A percentile compares a stretch with the other conserved stretches of the same genome.
Evolutionary conservation across 2,113 vertebrate species (phyloP).

Genomic region (Tapirus terrestris): DNA sequence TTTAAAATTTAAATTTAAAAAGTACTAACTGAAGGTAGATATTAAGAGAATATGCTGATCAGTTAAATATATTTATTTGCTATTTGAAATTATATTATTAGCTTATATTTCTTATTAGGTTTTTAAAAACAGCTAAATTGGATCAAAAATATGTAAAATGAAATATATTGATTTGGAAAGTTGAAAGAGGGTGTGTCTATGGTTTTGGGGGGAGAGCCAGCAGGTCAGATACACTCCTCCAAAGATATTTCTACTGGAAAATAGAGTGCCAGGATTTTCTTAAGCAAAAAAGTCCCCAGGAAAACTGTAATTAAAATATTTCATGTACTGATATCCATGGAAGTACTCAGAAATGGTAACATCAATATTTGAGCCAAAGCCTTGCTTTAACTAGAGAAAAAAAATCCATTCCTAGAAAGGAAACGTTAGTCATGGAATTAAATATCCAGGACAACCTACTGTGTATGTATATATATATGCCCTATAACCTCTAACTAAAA

Average conservation of each 20-base stretch:
- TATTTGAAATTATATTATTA: constrained; percentile 6
- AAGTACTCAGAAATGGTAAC: neutral
- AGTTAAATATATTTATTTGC: neutral
- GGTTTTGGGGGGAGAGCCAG: neutral
- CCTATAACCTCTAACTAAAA: neutral
- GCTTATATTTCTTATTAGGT: neutral
- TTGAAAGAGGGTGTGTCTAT: neutral
- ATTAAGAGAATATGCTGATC: neutral
- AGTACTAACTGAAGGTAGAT: neutral
- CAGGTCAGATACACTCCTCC: neutral
- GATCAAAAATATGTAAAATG: neutral
- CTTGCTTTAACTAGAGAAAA: neutral
- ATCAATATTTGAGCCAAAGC: neutral
- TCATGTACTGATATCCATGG: neutral
- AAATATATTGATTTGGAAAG: neutral
- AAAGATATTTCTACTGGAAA: neutral
- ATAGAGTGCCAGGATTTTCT: neutral
- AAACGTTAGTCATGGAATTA: neutral
- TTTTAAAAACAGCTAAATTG: neutral
- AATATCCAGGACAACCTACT: neutral
- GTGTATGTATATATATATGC: neutral
- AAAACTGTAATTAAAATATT: constrained; percentile 8
- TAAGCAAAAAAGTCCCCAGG: neutral
- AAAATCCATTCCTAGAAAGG: neutral
- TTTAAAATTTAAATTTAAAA: neutral